Evolutionary conservation across 1,140 invertebrate genomes (phyloP), one percentile per base, ranked within the genome.

Genomic region (Drosophila elegans): DNA sequence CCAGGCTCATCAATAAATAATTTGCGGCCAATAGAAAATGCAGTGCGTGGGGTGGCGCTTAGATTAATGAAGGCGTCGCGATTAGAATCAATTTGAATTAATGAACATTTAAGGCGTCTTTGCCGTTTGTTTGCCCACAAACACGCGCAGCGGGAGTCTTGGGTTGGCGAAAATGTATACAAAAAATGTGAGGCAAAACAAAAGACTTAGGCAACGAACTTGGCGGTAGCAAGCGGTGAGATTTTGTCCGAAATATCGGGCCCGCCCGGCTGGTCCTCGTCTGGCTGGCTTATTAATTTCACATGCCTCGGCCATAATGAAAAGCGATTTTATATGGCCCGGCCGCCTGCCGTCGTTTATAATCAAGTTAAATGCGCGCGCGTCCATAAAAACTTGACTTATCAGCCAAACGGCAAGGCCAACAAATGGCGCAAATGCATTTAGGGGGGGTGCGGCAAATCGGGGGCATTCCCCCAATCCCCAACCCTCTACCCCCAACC

Each of bases 41-140:
- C 75, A 68, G 62, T 88, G 84, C 78, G 78, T 86, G 82, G 79
- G 83, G 82, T 83, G 82, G 83, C 82, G 82, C 79, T 79, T 78
- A 74, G 76, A 86, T 86, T 83, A 86, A 86, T 86, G 84, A 83
- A 78, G 61, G 52, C 60, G 66, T 82, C 56, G 64, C 84, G 80
- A 83, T 86, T 88, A 83, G 79, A 86, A 86, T 83, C 83, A 69
- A 89, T 88, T 86, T 79, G 83, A 86, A 89, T 86, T 86, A 86
- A 86, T 88, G 83, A 89, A 80, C 83, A 89, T 79, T 79, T 69
- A 69, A 83, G 52, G 63, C 55, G 76, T 48, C 71, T 89, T 59
- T 79, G 67, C 74, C 36, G 75, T 76, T 76, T 79, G 75, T 88
- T 88, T 77, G 53, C 10, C 84, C 73, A 83, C 82, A 86, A 88